A percentile compares a stretch with the other conserved stretches of the same genome.
Conservation (phyloP, 2,113 vertebrate genomes). For the Pyxicephalus adspersus region DNA sequence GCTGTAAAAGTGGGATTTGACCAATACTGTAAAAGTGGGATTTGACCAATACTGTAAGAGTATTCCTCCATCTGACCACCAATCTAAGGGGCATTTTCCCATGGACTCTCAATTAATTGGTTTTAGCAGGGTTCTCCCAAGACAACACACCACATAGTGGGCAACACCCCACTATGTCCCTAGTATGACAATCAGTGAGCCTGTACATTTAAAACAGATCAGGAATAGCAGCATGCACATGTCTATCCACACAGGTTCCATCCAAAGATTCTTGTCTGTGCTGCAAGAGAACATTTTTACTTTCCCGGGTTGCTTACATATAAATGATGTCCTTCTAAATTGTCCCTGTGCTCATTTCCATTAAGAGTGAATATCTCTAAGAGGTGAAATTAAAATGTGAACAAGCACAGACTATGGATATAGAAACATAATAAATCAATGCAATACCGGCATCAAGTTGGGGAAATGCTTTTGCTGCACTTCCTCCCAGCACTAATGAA, state of each 20-base stretch:
- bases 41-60: too few species aligned
- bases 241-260: background rate
- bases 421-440: slow-evolving; percentile 27
- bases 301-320: background rate
- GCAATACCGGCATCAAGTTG: background rate
- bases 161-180: too few species aligned
- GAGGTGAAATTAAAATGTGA: slow-evolving; percentile 27
- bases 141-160: too few species aligned
- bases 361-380: background rate
- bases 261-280: background rate
- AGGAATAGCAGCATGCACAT: too few species aligned
- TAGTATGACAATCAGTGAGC: too few species aligned
- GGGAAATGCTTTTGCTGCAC: slow-evolving; percentile 1
- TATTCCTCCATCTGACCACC: too few species aligned
- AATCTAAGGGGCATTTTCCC: too few species aligned
- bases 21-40: too few species aligned
- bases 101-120: too few species aligned
- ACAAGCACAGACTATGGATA: slow-evolving; percentile 22
- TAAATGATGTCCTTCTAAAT: background rate
- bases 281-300: background rate
- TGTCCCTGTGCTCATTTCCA: background rate
- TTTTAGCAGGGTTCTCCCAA: too few species aligned
- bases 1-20: too few species aligned
- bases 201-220: too few species aligned
- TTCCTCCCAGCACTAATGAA: slow-evolving; percentile 19